These are phyloP conservation scores for Polydrusus cervinus DNA, from an alignment of 2,888 invertebrate genomes.

Conservation along the genomic window DNA sequence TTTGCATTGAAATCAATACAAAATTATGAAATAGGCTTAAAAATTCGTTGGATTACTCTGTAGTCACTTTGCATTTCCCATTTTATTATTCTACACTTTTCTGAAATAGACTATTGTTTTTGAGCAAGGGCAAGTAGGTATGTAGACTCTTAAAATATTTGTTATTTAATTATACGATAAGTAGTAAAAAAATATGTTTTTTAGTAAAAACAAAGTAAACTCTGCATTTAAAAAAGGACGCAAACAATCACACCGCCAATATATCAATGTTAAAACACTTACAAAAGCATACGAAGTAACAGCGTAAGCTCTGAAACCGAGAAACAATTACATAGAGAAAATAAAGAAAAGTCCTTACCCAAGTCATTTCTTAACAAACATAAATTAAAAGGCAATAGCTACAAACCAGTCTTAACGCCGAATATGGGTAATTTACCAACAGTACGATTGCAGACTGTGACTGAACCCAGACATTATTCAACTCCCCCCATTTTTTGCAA, in stretches of 20 bases:
- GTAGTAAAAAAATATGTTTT: neutral
- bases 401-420: neutral
- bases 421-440: neutral
- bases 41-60: too few relatives aligned
- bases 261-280: neutral
- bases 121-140: too few relatives aligned
- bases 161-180: too few relatives aligned
- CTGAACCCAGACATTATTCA: too few relatives aligned
- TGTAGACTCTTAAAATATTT: too few relatives aligned
- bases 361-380: neutral
- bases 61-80: too few relatives aligned
- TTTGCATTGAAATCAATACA: too few relatives aligned
- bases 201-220: neutral
- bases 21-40: too few relatives aligned
- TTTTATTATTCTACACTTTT: too few relatives aligned
- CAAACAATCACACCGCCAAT: neutral
- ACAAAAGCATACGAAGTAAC: neutral
- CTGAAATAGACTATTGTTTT: too few relatives aligned
- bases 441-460: neutral
- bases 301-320: neutral
- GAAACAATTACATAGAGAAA: slow-evolving; percentile 4
- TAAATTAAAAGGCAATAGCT: neutral
- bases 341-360: neutral
- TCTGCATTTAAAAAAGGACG: neutral
- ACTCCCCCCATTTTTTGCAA: too few relatives aligned